Conservation (phyloP, 2,113 vertebrate genomes). For the Sclerurus mexicanus region DNA sequence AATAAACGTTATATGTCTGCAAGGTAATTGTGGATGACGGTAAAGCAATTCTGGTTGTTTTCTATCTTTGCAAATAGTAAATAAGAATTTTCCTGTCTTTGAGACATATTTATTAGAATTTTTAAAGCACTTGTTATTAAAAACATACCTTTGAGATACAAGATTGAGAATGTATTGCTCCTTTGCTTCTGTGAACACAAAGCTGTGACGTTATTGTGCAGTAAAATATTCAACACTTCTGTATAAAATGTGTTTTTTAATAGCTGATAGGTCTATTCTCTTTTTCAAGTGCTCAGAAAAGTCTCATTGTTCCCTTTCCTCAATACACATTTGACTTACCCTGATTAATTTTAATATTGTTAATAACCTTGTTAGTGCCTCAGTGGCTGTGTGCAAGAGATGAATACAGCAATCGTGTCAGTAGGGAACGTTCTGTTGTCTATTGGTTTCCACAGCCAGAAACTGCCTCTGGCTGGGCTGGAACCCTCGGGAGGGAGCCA, state of each 20-base stretch:
- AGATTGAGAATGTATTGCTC: background rate
- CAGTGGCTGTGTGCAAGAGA: background rate
- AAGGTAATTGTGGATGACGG: background rate
- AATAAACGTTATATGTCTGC: background rate
- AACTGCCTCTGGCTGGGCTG: background rate
- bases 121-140: background rate
- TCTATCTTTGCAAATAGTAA: background rate
- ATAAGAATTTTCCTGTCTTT: background rate
- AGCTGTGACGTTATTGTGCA: background rate
- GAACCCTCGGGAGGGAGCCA: background rate
- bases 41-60: background rate
- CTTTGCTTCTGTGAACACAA: background rate
- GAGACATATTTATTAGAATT: background rate
- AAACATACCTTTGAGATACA: background rate
- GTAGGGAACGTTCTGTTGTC: background rate
- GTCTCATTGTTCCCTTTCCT: background rate
- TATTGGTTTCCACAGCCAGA: background rate
- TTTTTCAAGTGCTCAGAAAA: background rate
- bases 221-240: background rate
- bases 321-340: background rate
- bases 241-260: background rate
- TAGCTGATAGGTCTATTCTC: background rate
- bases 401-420: background rate
- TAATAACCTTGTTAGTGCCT: background rate
- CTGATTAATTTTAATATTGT: background rate